Base-by-base conservation (phyloP, 1,140 invertebrate genomes). In the Platyura marginata region DNA sequence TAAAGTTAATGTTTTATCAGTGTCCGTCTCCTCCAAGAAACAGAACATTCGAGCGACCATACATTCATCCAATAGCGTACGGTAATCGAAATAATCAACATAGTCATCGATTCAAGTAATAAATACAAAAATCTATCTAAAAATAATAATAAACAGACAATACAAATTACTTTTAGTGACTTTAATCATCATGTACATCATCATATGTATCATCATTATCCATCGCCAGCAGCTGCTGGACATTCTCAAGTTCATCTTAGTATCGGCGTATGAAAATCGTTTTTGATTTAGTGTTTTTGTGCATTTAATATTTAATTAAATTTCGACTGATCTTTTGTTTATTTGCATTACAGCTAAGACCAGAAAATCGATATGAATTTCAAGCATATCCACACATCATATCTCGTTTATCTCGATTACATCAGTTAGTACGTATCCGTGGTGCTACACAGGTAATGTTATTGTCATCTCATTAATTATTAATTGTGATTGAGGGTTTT, bases 171-270 rank as follows among this genome's bases (percentile, higher is more conserved):
- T n/a, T n/a, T n/a, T n/a, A n/a, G n/a, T n/a, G n/a, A n/a, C n/a
- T n/a, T n/a, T n/a, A n/a, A n/a, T n/a, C 69, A 68, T 49, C 71
- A 71, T 45, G 65, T 77, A 2, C 74, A 77, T 57, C 74, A 77
- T 60, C 75, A 77, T 48, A 68, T 75, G 59, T 70, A 72, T 49
- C 74, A 78, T 54, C 73, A 74, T 55, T 70, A 74, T 53, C 59
- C 62, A 33, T 51, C 47, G 37, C 52, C 56, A 41, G 54, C 48
- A 40, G 59, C 61, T 48, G 48, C 55, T 44, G 20, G 67, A 56
- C 37, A n/a, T n/a, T n/a, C 55, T 64, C 23, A 55, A 66, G 49
- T 70, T 40, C 71, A 74, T 51, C 54, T 74, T 42, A 68, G 72
- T 48, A 73, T 75, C 20, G 70, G 71, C 8, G 42, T 43, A 36